phyloP scores from a whole-genome alignment of 2,888 invertebrate species.

The Apamea crenata region DNA sequence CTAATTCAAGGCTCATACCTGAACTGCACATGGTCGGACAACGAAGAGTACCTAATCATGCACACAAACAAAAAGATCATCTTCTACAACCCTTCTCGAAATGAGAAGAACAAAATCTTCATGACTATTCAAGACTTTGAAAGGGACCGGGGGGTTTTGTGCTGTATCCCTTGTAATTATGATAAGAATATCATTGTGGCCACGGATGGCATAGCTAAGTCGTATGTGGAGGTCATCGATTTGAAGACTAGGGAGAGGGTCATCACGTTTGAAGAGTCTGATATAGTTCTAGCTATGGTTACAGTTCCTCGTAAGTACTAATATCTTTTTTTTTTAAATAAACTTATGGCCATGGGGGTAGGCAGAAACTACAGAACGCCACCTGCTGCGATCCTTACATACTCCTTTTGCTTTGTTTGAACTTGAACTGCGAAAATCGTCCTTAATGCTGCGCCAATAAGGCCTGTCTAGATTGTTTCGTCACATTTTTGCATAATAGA shows the following conservation, averaged over 20 bases:
- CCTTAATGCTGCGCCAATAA: not conserved
- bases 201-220: constrained; percentile 69
- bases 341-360: no score
- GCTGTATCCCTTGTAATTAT: constrained; percentile 82
- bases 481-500: not conserved
- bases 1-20: constrained; percentile 80
- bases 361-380: no score
- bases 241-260: constrained; percentile 79
- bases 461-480: not conserved
- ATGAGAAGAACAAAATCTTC: constrained; percentile 67
- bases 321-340: not conserved
- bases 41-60: constrained; percentile 80
- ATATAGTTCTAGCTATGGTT: constrained; percentile 79
- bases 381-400: no score
- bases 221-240: constrained; percentile 79
- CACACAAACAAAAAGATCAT: constrained; percentile 83
- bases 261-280: constrained; percentile 79
- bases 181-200: constrained; percentile 82
- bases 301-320: constrained; percentile 81
- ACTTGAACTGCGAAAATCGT: not conserved
- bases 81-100: constrained; percentile 79
- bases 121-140: constrained; percentile 78
- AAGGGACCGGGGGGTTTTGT: constrained; percentile 76
- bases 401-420: no score
- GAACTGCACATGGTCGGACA: constrained; percentile 84